These are phyloP conservation scores for Priocnemis perturbator DNA, from an alignment of 2,888 invertebrate genomes.

Conservation along the genomic window DNA sequence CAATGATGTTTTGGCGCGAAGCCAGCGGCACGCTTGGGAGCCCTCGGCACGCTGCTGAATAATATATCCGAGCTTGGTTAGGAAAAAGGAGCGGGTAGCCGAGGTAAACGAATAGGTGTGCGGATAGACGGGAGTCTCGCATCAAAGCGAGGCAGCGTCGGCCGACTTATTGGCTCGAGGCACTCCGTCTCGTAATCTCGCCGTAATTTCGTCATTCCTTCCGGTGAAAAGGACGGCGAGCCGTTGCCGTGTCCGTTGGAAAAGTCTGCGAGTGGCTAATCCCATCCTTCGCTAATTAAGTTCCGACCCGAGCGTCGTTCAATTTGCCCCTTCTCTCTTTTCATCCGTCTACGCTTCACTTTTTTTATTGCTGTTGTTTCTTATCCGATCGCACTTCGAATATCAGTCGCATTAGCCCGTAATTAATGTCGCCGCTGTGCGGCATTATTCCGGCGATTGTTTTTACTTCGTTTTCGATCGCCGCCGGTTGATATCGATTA, in stretches of 20 bases:
- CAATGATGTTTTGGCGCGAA: constrained; percentile 44
- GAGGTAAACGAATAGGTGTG: constrained; percentile 19
- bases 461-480: no score
- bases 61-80: constrained; percentile 26
- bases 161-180: neutral
- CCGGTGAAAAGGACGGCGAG: neutral
- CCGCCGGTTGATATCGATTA: no score
- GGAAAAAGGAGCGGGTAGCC: constrained; percentile 6
- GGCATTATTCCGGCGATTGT: no score
- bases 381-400: no score
- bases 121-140: neutral
- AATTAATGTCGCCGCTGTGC: no score
- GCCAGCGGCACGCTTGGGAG: constrained; percentile 38
- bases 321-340: neutral
- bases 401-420: no score
- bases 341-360: neutral
- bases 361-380: no score
- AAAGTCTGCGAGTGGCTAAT: constrained; percentile 6
- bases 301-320: neutral
- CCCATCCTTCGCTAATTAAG: constrained; percentile 2
- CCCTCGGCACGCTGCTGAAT: constrained; percentile 39
- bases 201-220: constrained; percentile 5
- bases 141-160: neutral
- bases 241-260: neutral
- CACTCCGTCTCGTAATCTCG: no score